Base-by-base conservation (phyloP, 2,113 vertebrate species). In the Grammomys dolichurus region DNA sequence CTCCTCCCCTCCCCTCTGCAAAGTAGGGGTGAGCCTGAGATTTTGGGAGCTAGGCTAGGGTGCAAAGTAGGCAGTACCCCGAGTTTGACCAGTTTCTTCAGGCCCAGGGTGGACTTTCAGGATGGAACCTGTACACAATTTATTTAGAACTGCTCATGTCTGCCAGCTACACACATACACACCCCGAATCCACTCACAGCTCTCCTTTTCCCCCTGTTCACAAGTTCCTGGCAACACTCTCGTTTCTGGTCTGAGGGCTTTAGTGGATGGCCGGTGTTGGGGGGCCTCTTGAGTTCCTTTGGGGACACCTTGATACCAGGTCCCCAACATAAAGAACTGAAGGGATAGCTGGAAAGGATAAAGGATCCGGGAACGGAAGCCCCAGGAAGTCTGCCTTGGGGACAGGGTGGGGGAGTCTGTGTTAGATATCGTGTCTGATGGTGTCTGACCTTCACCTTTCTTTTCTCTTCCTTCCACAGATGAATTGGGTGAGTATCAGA, bases 401-500 rank as follows among this genome's bases (percentile, higher is more conserved):
- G 54, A 70, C 12, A 67, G 77, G 63, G 48, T 46, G 43, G 84
- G 87, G n/a, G 17, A 51, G 40, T 60, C 88, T 85, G 92, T 84
- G 86, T 94, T 78, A 89, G 84, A 75, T 90, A 58, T 24, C 90
- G 40, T 67, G 40, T 90, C 80, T 89, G 87, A 89, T 46, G 20
- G 5, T 75, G 73, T 92, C 90, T 92, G 90, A 80, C 92, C 76
- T 76, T 97, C 67, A 96, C 81, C 40, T 96, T 86, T 97, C 89
- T 98, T 97, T 93, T 97, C 92, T 97, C 88, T 97, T 97, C 69
- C 95, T 88, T 92, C 93, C 97, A 95, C 97, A 98, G 97, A 97
- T 97, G 97, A 98, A 96, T 3, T 98, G 91, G 97, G 97, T 98
- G 95, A 98, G 97, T 98, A 98, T 86, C 88, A n/a, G 81, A 48